Base-by-base conservation (phyloP, 2,797 vertebrate genomes). In the Enteromius afrohamiltoni region DNA sequence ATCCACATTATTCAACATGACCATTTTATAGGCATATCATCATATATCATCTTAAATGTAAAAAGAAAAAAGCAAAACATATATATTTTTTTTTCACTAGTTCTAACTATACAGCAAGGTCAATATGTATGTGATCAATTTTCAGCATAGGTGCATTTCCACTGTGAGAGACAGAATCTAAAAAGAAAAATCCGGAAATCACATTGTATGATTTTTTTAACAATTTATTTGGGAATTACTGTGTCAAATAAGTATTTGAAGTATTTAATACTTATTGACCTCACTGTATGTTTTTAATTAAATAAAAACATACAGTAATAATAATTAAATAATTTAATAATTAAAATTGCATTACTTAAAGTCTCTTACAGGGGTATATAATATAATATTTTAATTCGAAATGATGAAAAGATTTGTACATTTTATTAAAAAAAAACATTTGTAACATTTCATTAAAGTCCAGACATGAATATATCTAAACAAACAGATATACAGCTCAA, bases 381-480 rank as follows among this genome's bases (percentile, higher is more conserved):
- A 47, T 47, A 4, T 47, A 19, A 7, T 13, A 19, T 16, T 62
- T 37, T 3, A 74, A 70, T 45, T 21, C 40, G 6, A 80, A 79
- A 85, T 13, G 9, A 70, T 26, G 47, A 53, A 58, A 3, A 23
- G 29, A 45, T 70, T 49, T 64, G 45, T 5, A 26, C 58, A 45
- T 74, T 87, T 84, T 78, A 74, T 69, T 67, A 42, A 42, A 42
- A 55, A 14, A 29, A 79, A 75, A 79, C n/a, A 55, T 17, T 17
- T 17, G 3, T 31, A 37, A 10, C n/a, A 37, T 21, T 75, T 49
- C 42, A 69, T 23, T 49, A 60, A 21, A 10, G n/a, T 45, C 70
- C 34, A 69, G 14, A 55, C 6, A 16, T 14, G 17, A 37, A 37
- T 37, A 37, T 7, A 37, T 37, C 37, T 7, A 37, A 14, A 16